A percentile compares a stretch with the other conserved stretches of the same genome.
Evolutionary conservation across 2,113 vertebrate species (phyloP).

Genomic region (Odontesthes bonariensis): DNA sequence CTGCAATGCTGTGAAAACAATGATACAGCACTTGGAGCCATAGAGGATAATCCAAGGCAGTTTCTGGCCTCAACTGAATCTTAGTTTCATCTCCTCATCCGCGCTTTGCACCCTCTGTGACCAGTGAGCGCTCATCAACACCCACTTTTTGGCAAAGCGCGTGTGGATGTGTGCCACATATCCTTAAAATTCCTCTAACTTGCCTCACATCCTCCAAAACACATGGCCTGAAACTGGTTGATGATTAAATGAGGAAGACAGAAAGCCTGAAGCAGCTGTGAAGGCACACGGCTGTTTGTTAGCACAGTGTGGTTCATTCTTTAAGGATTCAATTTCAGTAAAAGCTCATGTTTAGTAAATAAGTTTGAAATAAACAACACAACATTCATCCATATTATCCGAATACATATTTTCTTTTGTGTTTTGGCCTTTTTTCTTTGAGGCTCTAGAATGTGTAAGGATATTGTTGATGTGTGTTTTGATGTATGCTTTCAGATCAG

Average conservation of each 20-base stretch:
- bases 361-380: no score
- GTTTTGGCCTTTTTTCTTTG: neutral
- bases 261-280: slow-evolving; percentile 23
- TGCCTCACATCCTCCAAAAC: slow-evolving; percentile 32
- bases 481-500: slow-evolving; percentile 84
- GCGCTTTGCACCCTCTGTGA: slow-evolving; percentile 11
- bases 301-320: neutral
- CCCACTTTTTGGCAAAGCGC: slow-evolving; percentile 33
- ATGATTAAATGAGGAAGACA: slow-evolving; percentile 51
- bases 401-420: no score
- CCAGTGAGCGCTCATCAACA: slow-evolving; percentile 43
- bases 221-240: slow-evolving; percentile 37
- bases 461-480: neutral
- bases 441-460: neutral
- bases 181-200: slow-evolving; percentile 10
- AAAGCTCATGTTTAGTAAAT: neutral
- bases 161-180: slow-evolving; percentile 40
- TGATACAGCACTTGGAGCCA: slow-evolving; percentile 18
- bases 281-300: slow-evolving; percentile 7
- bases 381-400: no score
- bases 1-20: slow-evolving; percentile 3
- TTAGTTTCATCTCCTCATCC: slow-evolving; percentile 8
- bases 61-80: slow-evolving; percentile 34
- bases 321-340: neutral
- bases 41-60: slow-evolving; percentile 11